Conservation (phyloP, 2,113 vertebrate genomes). For the Acrocephalus arundinaceus region DNA sequence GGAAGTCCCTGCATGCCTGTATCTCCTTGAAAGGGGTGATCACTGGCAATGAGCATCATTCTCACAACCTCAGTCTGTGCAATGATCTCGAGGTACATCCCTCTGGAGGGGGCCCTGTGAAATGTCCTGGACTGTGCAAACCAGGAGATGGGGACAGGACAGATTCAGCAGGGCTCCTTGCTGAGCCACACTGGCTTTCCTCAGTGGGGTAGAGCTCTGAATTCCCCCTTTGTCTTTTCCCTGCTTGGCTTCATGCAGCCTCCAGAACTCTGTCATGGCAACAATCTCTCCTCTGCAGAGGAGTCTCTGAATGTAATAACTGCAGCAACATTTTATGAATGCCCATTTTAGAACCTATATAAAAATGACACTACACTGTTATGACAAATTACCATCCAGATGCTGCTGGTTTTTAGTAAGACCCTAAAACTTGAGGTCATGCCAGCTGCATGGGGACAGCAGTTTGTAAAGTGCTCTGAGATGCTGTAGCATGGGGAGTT, state of each 20-base stretch:
- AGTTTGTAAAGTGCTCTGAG: neutral
- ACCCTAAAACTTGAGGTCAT: neutral
- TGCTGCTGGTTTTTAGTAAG: neutral
- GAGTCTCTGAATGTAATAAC: neutral
- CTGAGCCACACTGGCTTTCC: neutral
- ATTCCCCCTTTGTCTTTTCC: neutral
- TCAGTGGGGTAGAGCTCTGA: neutral
- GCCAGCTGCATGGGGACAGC: neutral
- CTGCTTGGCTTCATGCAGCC: neutral
- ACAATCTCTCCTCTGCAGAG: neutral
- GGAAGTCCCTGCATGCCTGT: fast-evolving
- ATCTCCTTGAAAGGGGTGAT: fast-evolving
- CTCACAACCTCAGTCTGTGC: neutral
- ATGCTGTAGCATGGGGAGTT: neutral
- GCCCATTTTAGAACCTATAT: neutral
- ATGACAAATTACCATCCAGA: neutral
- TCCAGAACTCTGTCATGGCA: neutral
- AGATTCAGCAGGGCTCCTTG: neutral
- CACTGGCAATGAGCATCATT: fast-evolving
- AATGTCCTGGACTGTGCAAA: neutral
- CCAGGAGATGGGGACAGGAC: neutral
- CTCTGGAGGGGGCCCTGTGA: neutral
- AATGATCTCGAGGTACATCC: fast-evolving
- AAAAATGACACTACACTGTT: neutral
- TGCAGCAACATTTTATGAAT: neutral